Evolutionary conservation across 2,888 invertebrate genomes (phyloP), one percentile per base, ranked within the genome.

Genomic region (Lymantria monacha): DNA sequence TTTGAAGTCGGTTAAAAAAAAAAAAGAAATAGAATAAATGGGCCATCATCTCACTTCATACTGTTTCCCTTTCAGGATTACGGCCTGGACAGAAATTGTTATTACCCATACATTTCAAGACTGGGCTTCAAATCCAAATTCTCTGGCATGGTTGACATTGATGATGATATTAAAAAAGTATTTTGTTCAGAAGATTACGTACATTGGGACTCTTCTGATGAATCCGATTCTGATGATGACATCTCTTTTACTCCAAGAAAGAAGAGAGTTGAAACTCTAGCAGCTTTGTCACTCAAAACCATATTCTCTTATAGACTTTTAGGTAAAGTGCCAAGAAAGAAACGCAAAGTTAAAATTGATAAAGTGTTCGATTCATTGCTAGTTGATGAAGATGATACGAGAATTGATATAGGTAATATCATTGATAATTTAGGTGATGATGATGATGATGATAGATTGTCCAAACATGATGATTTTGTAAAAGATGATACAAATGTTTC

Each of bases 171-270:
- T 0, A 75, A 70, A 36, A 53, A 71, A 1, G 76, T 72, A 7
- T 74, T 79, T 47, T 71, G 69, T 11, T 48, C 64, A 0, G 70
- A 75, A 37, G 80, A 76, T 31, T 57, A 56, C 7, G 31, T 79
- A 0, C 82, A 84, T 33, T 85, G 86, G 83, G 87, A 85, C 43
- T 83, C 85, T 0, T 82, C 81, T 15, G 41, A 15, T 15, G 41
- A 41, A 13, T 41, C 41, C 1, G 22, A 50, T 0, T 44, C 57
- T 1, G 66, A 63, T 0, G 54, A 43, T 9, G 61, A 58, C 10
- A 14, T 14, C 0, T 45, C 48, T 1, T 12, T 54, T 0, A 22
- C 10, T 7, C 8, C 30, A 10, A 57, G 55, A 0, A 59, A 52
- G 0, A 55, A 57, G 3, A 71, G 50, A 9, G 68, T 87, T 0